Evolutionary conservation across 2,113 vertebrate species (phyloP).

Genomic region (Pseudopipra pipra): DNA sequence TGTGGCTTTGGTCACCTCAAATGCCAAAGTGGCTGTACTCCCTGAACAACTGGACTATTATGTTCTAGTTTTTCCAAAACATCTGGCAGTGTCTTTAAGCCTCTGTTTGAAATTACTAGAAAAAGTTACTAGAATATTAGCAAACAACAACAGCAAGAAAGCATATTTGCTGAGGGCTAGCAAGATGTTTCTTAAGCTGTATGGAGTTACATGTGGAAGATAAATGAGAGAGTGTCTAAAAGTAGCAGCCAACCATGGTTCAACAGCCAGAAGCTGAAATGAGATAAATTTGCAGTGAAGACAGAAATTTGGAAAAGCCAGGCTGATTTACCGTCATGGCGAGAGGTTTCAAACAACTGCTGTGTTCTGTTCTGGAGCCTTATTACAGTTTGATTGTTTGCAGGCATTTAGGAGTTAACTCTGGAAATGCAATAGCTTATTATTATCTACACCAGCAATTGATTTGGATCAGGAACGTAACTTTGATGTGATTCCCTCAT

Average conservation of each 20-base stretch:
- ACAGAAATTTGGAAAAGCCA: background rate
- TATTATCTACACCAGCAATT: background rate
- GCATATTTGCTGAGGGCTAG: background rate
- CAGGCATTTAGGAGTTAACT: background rate
- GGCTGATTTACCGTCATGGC: background rate
- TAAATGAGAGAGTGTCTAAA: background rate
- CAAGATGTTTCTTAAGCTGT: background rate
- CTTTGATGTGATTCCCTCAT: background rate
- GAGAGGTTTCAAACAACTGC: background rate
- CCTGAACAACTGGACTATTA: background rate
- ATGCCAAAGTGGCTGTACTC: background rate
- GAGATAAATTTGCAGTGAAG: background rate
- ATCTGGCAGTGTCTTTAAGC: background rate
- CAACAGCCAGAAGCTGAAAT: background rate
- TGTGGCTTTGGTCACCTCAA: background rate
- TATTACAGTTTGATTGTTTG: background rate
- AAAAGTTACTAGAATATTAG: background rate
- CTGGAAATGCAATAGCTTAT: background rate
- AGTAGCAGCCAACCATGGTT: background rate
- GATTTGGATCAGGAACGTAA: background rate
- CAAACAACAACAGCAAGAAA: background rate
- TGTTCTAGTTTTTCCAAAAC: background rate
- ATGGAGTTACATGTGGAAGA: background rate
- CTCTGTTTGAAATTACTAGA: background rate
- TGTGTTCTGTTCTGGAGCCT: background rate